Evolutionary conservation across 2,113 vertebrate genomes (phyloP).

Genomic region (Podarcis raffonei): DNA sequence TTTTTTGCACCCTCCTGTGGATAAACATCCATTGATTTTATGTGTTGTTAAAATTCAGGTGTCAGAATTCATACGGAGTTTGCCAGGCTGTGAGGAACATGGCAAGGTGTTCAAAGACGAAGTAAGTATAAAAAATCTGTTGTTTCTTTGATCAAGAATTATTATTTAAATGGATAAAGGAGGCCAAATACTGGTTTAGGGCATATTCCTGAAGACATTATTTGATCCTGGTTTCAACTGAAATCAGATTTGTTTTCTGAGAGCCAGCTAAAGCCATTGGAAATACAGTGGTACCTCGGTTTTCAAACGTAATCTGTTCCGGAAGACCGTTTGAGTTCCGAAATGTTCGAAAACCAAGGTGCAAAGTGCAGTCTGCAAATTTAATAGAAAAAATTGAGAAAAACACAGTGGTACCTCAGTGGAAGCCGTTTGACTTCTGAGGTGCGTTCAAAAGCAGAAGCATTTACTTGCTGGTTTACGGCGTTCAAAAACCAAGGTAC

Average conservation of each 20-base stretch:
- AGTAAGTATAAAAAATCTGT: slow-evolving; percentile 67
- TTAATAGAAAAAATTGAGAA: too few species aligned
- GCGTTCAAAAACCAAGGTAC: too few species aligned
- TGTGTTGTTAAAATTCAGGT: slow-evolving; percentile 71
- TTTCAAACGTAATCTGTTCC: too few species aligned
- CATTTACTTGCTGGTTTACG: too few species aligned
- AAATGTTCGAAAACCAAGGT: too few species aligned
- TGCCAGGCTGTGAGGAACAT: slow-evolving; percentile 87
- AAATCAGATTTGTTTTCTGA: background rate
- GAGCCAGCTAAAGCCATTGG: background rate
- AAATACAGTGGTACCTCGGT: too few species aligned
- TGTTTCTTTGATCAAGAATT: background rate
- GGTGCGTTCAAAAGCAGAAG: too few species aligned
- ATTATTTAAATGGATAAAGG: background rate
- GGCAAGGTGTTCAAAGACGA: slow-evolving; percentile 88
- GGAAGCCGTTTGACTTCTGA: too few species aligned
- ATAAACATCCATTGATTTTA: background rate
- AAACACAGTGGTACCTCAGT: too few species aligned
- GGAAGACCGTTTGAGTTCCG: too few species aligned
- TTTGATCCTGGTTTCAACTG: background rate
- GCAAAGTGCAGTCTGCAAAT: too few species aligned
- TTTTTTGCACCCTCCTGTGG: background rate
- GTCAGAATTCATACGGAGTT: slow-evolving; percentile 85
- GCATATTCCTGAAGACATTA: background rate
- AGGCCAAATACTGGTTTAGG: background rate